These are phyloP conservation scores for Sebastes schlegelii DNA, from an alignment of 2,113 vertebrate genomes.

Conservation along the genomic window DNA sequence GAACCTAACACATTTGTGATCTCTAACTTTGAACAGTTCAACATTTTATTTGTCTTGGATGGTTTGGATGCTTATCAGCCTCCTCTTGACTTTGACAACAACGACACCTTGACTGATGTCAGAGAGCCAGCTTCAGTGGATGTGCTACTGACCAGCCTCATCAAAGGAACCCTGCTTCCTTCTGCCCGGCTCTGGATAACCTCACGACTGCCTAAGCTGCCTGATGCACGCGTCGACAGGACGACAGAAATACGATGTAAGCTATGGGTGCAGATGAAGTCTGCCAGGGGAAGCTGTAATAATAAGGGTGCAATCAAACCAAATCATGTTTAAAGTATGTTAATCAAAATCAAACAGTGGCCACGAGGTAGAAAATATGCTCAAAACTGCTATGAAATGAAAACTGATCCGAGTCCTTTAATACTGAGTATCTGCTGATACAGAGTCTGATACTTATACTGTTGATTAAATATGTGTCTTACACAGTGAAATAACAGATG, in stretches of 20 bases:
- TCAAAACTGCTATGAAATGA: not conserved
- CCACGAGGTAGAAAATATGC: too few relatives aligned
- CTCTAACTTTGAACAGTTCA: slow-evolving; percentile 27
- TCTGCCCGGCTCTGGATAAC: slow-evolving; percentile 59
- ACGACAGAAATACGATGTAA: slow-evolving; percentile 63
- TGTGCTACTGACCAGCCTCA: slow-evolving; percentile 59
- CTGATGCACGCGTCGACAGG: not conserved
- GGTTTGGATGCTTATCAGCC: slow-evolving; percentile 41
- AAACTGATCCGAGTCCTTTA: not conserved
- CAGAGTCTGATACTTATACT: not conserved
- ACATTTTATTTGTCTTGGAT: slow-evolving; percentile 43
- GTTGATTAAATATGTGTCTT: not conserved
- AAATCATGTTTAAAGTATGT: not conserved
- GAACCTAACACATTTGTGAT: slow-evolving; percentile 36
- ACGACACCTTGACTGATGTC: not conserved
- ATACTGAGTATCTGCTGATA: not conserved
- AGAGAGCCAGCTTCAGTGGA: slow-evolving; percentile 32
- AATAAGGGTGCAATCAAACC: not conserved
- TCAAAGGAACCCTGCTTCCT: slow-evolving; percentile 60
- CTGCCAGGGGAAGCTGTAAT: not conserved
- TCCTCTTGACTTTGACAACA: slow-evolving; percentile 29
- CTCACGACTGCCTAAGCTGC: slow-evolving; percentile 11
- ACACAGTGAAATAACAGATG: not conserved
- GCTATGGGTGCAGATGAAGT: not conserved
- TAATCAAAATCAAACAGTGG: not conserved